Evolutionary conservation across 1,140 invertebrate genomes (phyloP).

Genomic region (Sycobia sp.): DNA sequence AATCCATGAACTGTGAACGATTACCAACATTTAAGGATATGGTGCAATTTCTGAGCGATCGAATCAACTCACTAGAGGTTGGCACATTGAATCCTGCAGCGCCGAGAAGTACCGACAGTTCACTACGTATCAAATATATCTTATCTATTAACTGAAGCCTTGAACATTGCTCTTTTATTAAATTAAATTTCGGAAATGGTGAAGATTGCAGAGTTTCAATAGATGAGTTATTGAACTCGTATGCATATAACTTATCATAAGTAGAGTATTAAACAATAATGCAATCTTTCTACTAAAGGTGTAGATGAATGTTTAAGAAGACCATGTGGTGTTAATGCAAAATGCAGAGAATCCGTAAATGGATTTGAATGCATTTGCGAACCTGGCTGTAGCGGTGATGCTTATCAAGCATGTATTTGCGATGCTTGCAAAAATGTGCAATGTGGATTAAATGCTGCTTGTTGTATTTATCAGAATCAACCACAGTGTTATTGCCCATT

Average conservation of each 20-base stretch:
- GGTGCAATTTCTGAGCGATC: too few species aligned
- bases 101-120: too few species aligned
- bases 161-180: too few species aligned
- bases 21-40: too few species aligned
- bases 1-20: too few species aligned
- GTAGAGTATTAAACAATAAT: not conserved
- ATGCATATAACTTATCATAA: not conserved
- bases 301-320: constrained; percentile 74
- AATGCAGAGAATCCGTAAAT: constrained; percentile 73
- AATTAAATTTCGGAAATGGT: too few species aligned
- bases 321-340: constrained; percentile 83
- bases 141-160: too few species aligned
- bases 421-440: constrained; percentile 73
- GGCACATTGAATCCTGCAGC: too few species aligned
- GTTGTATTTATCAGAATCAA: constrained; percentile 70
- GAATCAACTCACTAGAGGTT: too few species aligned
- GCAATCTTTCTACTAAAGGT: constrained; percentile 55
- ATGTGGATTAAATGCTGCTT: constrained; percentile 84
- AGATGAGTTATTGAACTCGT: too few species aligned
- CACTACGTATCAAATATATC: too few species aligned
- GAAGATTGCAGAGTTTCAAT: too few species aligned
- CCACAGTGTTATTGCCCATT: constrained; percentile 84
- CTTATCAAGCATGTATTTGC: constrained; percentile 78
- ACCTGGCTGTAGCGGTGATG: constrained; percentile 80
- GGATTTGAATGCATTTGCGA: constrained; percentile 80